phyloP scores from a whole-genome alignment of 2,797 vertebrate species.

The Xenentodon cancila region DNA sequence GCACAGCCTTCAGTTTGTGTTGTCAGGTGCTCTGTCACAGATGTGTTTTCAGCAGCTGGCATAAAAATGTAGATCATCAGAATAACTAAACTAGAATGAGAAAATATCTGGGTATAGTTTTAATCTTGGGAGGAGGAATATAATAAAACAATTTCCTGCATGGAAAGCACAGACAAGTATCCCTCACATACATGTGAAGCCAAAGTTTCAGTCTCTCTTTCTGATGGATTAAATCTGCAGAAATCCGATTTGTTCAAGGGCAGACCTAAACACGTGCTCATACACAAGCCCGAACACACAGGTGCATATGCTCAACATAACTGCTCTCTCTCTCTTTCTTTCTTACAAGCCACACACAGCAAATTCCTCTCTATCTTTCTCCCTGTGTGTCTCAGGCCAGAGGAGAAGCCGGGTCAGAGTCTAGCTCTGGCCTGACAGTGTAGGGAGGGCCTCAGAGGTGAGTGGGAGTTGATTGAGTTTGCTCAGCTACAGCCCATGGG shows the following conservation, averaged over 20 bases:
- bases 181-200: slow-evolving; percentile 22
- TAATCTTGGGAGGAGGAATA: neutral
- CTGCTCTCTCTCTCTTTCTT: neutral
- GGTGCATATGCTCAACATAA: slow-evolving; percentile 54
- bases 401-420: slow-evolving; percentile 49
- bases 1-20: too few species aligned
- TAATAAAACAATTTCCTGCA: neutral
- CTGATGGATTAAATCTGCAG: slow-evolving; percentile 64
- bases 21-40: too few species aligned
- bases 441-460: slow-evolving; percentile 67
- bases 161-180: neutral
- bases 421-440: slow-evolving; percentile 66
- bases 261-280: slow-evolving; percentile 79
- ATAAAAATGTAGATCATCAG: too few species aligned
- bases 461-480: slow-evolving; percentile 84
- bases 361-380: slow-evolving; percentile 13
- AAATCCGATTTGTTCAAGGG: slow-evolving; percentile 65
- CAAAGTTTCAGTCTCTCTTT: slow-evolving; percentile 40
- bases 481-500: slow-evolving; percentile 77
- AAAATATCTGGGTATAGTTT: neutral
- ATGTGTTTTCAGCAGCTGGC: too few species aligned
- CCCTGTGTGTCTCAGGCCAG: slow-evolving; percentile 41
- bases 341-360: neutral
- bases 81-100: too few species aligned
- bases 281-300: slow-evolving; percentile 27